These are phyloP conservation scores for Crenichthys baileyi DNA, from an alignment of 2,797 vertebrate genomes.

Conservation along the genomic window DNA sequence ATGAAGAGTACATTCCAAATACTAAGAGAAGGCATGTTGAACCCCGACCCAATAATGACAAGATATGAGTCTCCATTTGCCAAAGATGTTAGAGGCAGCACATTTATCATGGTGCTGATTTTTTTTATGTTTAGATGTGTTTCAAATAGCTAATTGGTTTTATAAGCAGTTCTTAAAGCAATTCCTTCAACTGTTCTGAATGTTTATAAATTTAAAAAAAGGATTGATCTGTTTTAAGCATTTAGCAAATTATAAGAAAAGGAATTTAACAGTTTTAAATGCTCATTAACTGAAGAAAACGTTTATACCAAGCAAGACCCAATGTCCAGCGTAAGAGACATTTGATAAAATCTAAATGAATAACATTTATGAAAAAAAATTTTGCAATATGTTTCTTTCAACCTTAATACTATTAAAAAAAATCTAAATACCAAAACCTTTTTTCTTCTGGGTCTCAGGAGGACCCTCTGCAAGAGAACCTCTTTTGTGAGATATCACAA, in stretches of 20 bases:
- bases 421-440: not conserved
- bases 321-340: not conserved
- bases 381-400: not conserved
- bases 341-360: not conserved
- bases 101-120: too few species aligned
- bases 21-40: too few species aligned
- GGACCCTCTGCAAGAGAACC: too few species aligned
- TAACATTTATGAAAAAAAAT: not conserved
- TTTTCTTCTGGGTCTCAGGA: not conserved
- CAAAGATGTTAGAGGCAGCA: too few species aligned
- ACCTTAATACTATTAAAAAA: not conserved
- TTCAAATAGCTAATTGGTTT: too few species aligned
- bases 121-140: too few species aligned
- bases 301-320: not conserved
- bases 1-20: too few species aligned
- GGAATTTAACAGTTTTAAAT: not conserved
- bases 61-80: too few species aligned
- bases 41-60: too few species aligned
- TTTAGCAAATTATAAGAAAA: not conserved
- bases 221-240: not conserved
- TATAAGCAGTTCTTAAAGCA: not conserved
- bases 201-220: not conserved
- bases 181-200: not conserved
- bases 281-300: not conserved
- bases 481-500: not conserved